phyloP scores from a whole-genome alignment of 2,888 invertebrate genomes.

The Caenorhabditis sp. region DNA sequence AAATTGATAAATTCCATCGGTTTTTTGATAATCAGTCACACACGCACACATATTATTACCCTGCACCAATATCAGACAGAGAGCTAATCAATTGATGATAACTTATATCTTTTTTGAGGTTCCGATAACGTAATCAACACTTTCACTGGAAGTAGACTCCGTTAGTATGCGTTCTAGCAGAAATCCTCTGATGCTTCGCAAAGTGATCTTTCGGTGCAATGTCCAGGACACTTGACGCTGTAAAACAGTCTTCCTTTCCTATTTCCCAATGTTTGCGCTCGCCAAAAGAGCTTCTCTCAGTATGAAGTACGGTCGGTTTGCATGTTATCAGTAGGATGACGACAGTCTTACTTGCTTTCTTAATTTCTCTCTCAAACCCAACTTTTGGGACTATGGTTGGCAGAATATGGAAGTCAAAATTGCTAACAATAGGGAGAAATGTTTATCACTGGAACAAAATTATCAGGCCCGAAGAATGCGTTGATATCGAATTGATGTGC shows the following conservation, averaged over 20 bases:
- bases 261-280: constrained; percentile 54
- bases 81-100: constrained; percentile 61
- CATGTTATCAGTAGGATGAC: constrained; percentile 51
- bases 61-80: constrained; percentile 49
- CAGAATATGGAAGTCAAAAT: not conserved
- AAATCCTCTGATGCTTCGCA: not conserved
- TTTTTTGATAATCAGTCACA: constrained; percentile 48
- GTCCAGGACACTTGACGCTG: constrained; percentile 31
- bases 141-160: not conserved
- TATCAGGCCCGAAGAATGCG: constrained; percentile 42
- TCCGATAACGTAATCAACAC: constrained; percentile 44
- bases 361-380: not conserved
- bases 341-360: constrained; percentile 26
- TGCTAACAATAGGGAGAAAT: not conserved
- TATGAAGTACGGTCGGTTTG: constrained; percentile 41
- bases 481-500: constrained; percentile 48
- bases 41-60: constrained; percentile 44
- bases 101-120: constrained; percentile 34
- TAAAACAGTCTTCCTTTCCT: constrained; percentile 20
- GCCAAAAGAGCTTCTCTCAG: constrained; percentile 47
- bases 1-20: constrained; percentile 51
- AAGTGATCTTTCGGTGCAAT: constrained; percentile 30
- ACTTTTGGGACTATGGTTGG: not conserved
- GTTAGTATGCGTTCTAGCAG: not conserved
- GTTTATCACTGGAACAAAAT: not conserved